A percentile compares a stretch with the other conserved stretches of the same genome.
Evolutionary conservation across 2,888 invertebrate genomes (phyloP).

Genomic region (Dasypogon diadema): DNA sequence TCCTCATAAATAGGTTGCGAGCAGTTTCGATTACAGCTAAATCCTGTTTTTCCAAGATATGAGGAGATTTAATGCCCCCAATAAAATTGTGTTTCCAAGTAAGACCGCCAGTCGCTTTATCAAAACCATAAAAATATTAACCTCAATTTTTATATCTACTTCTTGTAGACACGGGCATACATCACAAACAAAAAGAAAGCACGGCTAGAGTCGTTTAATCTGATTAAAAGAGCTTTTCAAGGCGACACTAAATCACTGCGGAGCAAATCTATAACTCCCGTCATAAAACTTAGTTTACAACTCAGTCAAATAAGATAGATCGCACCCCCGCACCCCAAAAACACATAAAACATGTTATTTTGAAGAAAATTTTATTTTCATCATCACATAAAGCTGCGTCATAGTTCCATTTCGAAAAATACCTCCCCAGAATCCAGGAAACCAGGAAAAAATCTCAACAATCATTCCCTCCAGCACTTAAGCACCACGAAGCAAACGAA

Average conservation of each 20-base stretch:
- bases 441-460: slow-evolving; percentile 15
- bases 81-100: neutral
- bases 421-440: neutral
- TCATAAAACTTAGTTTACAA: slow-evolving; percentile 18
- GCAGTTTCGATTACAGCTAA: too few relatives aligned
- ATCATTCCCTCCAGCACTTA: slow-evolving; percentile 28
- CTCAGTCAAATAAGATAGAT: neutral
- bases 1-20: too few relatives aligned
- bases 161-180: neutral
- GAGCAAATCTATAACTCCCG: neutral
- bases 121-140: neutral
- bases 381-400: slow-evolving; percentile 10
- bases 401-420: slow-evolving; percentile 9
- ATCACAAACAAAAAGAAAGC: neutral
- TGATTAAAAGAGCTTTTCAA: slow-evolving; percentile 23
- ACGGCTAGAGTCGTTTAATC: slow-evolving; percentile 14
- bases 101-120: neutral
- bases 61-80: neutral
- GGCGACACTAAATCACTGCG: neutral
- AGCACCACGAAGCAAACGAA: neutral
- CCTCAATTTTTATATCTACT: neutral
- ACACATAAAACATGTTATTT: slow-evolving; percentile 27
- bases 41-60: too few relatives aligned
- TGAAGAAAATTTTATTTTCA: slow-evolving; percentile 7
- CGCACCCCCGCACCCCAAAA: neutral